Evolutionary conservation across 2,797 vertebrate species (phyloP).

Genomic region (Vireo griseus): DNA sequence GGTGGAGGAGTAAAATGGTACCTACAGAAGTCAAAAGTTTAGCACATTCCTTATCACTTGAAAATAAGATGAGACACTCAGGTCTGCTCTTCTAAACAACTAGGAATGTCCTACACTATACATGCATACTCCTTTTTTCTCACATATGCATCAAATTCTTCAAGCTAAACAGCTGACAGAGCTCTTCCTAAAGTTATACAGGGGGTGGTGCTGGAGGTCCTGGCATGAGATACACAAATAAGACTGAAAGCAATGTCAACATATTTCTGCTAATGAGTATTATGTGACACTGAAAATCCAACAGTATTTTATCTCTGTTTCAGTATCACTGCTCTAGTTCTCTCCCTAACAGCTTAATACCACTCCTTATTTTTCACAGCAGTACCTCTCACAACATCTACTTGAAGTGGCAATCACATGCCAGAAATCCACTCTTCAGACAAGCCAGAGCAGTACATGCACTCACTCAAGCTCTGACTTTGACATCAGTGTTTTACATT

Average conservation of each 20-base stretch:
- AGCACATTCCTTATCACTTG: not conserved
- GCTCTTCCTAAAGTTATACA: not conserved
- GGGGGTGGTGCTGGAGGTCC: not conserved
- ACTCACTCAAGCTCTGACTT: not conserved
- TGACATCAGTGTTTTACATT: not conserved
- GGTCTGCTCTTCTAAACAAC: not conserved
- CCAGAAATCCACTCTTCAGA: not conserved
- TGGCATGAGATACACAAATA: not conserved
- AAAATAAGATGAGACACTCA: not conserved
- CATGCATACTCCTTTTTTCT: not conserved
- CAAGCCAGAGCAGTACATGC: rapidly evolving
- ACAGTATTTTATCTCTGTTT: not conserved
- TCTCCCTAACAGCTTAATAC: not conserved
- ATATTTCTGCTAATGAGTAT: not conserved
- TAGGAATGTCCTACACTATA: not conserved
- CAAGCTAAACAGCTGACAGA: not conserved
- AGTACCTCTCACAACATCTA: not conserved
- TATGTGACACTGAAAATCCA: not conserved
- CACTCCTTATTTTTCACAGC: not conserved
- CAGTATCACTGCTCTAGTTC: not conserved
- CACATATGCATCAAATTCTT: not conserved
- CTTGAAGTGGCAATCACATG: not conserved
- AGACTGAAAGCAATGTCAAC: not conserved
- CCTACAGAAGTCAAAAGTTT: not conserved
- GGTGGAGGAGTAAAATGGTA: not conserved